A percentile compares a stretch with the other conserved stretches of the same genome.
Conservation (phyloP, 2,888 invertebrate species). For the Meiosimyza platycephala region DNA sequence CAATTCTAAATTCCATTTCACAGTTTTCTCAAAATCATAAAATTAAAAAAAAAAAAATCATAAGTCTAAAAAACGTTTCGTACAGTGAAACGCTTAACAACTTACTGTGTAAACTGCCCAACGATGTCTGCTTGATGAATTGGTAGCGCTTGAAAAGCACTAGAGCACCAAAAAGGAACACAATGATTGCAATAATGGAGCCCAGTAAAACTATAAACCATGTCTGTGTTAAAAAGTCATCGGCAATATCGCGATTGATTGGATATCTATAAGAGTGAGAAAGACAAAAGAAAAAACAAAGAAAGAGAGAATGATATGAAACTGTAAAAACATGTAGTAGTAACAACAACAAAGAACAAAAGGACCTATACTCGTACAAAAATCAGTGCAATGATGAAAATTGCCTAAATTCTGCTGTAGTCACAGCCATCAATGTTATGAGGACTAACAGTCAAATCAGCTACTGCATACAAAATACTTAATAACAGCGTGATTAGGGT, state of each 20-base stretch:
- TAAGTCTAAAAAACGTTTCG: too few relatives aligned
- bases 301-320: background rate
- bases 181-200: conserved; percentile 85
- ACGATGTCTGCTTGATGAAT: conserved; percentile 76
- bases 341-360: background rate
- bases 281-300: conserved; percentile 6
- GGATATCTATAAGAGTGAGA: conserved; percentile 68
- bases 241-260: conserved; percentile 70
- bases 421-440: too few relatives aligned
- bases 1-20: too few relatives aligned
- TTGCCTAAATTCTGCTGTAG: too few relatives aligned
- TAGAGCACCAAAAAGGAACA: conserved; percentile 85
- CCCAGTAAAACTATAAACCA: conserved; percentile 92
- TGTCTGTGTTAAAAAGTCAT: conserved; percentile 84
- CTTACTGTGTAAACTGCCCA: conserved; percentile 72
- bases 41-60: too few relatives aligned
- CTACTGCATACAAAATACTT: conserved; percentile 5
- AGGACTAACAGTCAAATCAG: too few relatives aligned
- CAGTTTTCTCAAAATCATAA: too few relatives aligned
- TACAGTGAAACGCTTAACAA: conserved; percentile 35
- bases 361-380: too few relatives aligned
- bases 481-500: conserved; percentile 6
- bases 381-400: too few relatives aligned
- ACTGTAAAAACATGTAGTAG: background rate
- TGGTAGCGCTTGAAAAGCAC: conserved; percentile 80